These are phyloP conservation scores for Lepidurus arcticus DNA, from an alignment of 1,140 invertebrate species.

Conservation along the genomic window DNA sequence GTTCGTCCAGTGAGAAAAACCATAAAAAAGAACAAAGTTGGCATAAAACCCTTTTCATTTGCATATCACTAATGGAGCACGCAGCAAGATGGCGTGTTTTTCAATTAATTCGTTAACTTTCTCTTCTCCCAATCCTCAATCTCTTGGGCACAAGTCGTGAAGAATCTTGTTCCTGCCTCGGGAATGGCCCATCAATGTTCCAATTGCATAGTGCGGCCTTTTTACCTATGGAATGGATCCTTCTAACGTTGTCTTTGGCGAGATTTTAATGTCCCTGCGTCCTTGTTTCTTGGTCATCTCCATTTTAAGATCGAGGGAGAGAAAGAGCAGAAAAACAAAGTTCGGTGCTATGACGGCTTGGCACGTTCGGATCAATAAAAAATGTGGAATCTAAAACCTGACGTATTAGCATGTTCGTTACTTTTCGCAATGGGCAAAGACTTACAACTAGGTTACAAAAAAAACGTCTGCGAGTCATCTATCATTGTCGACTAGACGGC, in stretches of 20 bases:
- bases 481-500: background rate
- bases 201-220: background rate
- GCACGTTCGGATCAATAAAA: no score
- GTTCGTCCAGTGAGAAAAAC: background rate
- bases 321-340: no score
- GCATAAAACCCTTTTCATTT: background rate
- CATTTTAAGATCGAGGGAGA: no score
- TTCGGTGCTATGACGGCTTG: no score
- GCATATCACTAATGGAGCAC: conserved; percentile 7
- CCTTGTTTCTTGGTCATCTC: no score
- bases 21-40: background rate
- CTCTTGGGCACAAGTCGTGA: background rate
- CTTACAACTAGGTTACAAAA: no score
- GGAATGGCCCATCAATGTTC: conserved; percentile 18
- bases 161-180: background rate
- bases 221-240: background rate
- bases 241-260: background rate
- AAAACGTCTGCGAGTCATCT: background rate
- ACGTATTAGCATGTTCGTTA: no score
- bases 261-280: background rate
- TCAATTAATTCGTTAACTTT: conserved; percentile 22
- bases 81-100: conserved; percentile 5
- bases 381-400: no score
- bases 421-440: no score
- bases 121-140: background rate